Percentiles rank a stretch among this genome's conserved stretches.
phyloP scores from a whole-genome alignment of 2,888 invertebrate genomes.

The Hypselothyrea guttata region DNA sequence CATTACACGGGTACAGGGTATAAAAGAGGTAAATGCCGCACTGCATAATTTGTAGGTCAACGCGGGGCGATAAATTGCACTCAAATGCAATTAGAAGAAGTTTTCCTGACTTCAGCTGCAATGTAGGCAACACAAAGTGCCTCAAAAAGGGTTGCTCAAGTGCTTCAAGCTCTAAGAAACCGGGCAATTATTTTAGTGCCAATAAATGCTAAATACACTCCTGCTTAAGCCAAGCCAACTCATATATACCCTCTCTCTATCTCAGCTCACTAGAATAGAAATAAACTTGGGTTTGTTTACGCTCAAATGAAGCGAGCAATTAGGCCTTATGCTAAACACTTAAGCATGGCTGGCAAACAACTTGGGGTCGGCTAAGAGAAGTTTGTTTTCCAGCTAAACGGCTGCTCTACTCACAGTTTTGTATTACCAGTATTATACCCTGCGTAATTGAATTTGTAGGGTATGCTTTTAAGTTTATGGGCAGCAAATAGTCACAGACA shows the following conservation, averaged over 20 bases:
- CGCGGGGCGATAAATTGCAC: conserved; percentile 46
- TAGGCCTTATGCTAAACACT: no score
- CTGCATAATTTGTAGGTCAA: conserved; percentile 69
- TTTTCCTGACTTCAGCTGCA: conserved; percentile 9
- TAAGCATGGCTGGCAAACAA: no score
- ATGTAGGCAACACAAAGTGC: conserved; percentile 6
- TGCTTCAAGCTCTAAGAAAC: no score
- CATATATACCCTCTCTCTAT: no score
- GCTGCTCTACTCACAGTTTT: no score
- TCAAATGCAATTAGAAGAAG: conserved; percentile 49
- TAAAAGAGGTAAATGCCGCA: conserved; percentile 15
- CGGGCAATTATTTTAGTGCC: background rate
- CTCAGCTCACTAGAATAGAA: no score
- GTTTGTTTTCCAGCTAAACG: no score
- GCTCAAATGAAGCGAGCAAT: no score
- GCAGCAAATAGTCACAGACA: conserved; percentile 12
- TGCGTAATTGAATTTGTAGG: background rate
- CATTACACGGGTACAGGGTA: no score
- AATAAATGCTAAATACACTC: background rate
- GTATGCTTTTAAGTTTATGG: conserved; percentile 17
- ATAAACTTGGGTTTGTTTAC: no score
- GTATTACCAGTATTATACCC: background rate
- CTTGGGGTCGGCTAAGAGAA: no score
- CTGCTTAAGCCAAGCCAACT: no score
- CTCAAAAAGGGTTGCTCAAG: background rate